A percentile compares a stretch with the other conserved stretches of the same genome.
Evolutionary conservation across 1,140 invertebrate genomes (phyloP).

Genomic region (Drosophila watanabei): DNA sequence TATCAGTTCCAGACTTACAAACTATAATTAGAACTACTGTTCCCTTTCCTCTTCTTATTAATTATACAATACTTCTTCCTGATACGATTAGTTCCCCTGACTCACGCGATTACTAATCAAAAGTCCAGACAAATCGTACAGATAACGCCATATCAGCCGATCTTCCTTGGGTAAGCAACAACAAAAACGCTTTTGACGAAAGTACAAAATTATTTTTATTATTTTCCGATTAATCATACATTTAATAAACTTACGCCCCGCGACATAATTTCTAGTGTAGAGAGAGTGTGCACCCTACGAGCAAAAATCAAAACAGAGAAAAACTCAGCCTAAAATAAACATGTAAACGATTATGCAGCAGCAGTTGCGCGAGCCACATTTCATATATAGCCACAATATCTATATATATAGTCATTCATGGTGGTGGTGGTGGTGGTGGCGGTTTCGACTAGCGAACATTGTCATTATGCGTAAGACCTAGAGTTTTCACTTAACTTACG

Average conservation of each 20-base stretch:
- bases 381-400: slow-evolving; percentile 54
- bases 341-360: slow-evolving; percentile 44
- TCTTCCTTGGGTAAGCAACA: background rate
- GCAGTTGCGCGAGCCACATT: slow-evolving; percentile 46
- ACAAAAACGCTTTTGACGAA: slow-evolving; percentile 47
- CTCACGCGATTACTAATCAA: slow-evolving; percentile 25
- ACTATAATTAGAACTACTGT: background rate
- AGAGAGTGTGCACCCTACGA: slow-evolving; percentile 29
- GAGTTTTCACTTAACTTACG: slow-evolving; percentile 60
- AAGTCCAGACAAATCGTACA: slow-evolving; percentile 13
- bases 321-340: slow-evolving; percentile 38
- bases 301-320: slow-evolving; percentile 33
- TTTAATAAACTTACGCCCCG: slow-evolving; percentile 49
- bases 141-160: slow-evolving; percentile 5
- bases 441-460: slow-evolving; percentile 69
- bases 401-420: slow-evolving; percentile 34
- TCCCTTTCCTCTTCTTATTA: background rate
- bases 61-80: background rate
- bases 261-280: slow-evolving; percentile 31
- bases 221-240: slow-evolving; percentile 43
- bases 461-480: slow-evolving; percentile 71
- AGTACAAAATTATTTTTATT: slow-evolving; percentile 73
- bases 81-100: slow-evolving; percentile 20
- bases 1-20: slow-evolving; percentile 1
- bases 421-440: slow-evolving; percentile 31